phyloP scores from a whole-genome alignment of 2,797 vertebrate genomes.

The Odontamblyopus lacepedii region DNA sequence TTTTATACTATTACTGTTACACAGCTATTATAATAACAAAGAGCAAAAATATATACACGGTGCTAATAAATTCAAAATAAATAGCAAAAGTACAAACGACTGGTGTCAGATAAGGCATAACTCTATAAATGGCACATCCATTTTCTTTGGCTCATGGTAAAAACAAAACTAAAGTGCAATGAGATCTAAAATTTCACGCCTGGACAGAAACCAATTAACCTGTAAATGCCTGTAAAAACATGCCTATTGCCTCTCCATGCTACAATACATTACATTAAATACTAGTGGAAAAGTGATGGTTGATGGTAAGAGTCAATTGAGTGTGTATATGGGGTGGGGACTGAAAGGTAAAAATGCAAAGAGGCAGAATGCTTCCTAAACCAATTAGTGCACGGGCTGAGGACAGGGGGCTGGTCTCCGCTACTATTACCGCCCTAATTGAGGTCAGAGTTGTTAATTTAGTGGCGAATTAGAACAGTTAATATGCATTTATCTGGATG shows the following conservation, averaged over 20 bases:
- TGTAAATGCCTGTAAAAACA: neutral
- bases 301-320: neutral
- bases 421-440: conserved; percentile 81
- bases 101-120: no score
- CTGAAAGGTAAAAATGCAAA: conserved; percentile 16
- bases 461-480: conserved; percentile 84
- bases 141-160: no score
- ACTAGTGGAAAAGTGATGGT: conserved; percentile 26
- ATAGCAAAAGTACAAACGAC: no score
- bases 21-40: no score
- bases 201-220: neutral
- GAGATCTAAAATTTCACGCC: neutral
- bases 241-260: conserved; percentile 19
- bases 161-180: neutral
- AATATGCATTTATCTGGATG: conserved; percentile 81
- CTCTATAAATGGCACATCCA: no score
- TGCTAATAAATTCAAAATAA: no score
- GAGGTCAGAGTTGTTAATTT: conserved; percentile 86
- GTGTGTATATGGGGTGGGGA: no score
- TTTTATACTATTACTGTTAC: no score
- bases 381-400: conserved; percentile 66
- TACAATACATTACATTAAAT: conserved; percentile 19
- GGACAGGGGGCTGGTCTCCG: conserved; percentile 54
- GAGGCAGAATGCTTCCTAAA: conserved; percentile 62
- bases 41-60: no score